These are phyloP conservation scores for Andricus grossulariae DNA, from an alignment of 1,140 invertebrate genomes.

Conservation along the genomic window DNA sequence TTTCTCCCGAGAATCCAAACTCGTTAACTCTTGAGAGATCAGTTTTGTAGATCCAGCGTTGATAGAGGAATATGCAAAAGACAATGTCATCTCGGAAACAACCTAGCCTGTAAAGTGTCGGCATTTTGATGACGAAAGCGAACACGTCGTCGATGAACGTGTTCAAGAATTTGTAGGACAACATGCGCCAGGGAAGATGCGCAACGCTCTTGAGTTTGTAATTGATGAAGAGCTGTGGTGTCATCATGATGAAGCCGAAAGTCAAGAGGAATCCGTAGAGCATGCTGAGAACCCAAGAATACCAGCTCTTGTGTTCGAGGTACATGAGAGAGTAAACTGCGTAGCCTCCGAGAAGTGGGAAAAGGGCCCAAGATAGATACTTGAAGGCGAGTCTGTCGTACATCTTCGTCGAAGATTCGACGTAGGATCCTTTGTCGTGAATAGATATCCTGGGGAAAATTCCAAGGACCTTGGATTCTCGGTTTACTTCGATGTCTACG, in stretches of 20 bases:
- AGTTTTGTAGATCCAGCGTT: constrained; percentile 98
- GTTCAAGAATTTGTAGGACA: constrained; percentile 99
- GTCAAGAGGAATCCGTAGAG: constrained; percentile 98
- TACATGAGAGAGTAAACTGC: constrained; percentile 98
- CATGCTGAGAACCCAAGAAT: constrained; percentile 95
- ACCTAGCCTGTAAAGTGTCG: constrained; percentile 95
- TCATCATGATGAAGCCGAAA: constrained; percentile 99
- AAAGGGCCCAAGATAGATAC: constrained; percentile 97
- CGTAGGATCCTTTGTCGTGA: constrained; percentile 97
- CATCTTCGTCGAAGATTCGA: constrained; percentile 94
- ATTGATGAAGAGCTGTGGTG: constrained; percentile 98
- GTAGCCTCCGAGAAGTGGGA: constrained; percentile 94
- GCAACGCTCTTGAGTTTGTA: constrained; percentile 99
- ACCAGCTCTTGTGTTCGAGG: constrained; percentile 99
- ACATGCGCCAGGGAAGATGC: constrained; percentile 99
- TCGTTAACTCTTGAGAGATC: constrained; percentile 97
- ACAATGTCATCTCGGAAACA: constrained; percentile 99
- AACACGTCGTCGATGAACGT: constrained; percentile 99
- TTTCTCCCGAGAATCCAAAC: constrained; percentile 92
- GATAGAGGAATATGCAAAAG: constrained; percentile 99
- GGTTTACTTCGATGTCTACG: constrained; percentile 88
- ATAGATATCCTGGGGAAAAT: constrained; percentile 88
- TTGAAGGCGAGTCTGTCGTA: constrained; percentile 97
- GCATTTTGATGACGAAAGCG: constrained; percentile 99
- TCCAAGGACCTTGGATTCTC: constrained; percentile 85